phyloP scores from a whole-genome alignment of 1,140 invertebrate species.

The Samia ricini region DNA sequence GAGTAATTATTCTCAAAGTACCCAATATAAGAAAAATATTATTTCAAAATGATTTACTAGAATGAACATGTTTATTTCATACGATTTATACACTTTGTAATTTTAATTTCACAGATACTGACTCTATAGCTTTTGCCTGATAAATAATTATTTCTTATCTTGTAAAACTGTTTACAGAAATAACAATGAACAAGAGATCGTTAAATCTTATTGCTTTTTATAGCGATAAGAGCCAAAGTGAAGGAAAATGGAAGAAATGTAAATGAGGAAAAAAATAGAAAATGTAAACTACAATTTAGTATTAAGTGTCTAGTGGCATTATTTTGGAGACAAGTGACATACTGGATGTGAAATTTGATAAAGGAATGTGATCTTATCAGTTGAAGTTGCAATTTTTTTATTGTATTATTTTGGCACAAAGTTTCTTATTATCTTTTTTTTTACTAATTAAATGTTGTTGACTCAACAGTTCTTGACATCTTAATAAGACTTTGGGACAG shows the following conservation, averaged over 20 bases:
- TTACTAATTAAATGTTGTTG: too few species aligned
- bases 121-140: constrained; percentile 25
- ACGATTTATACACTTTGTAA: background rate
- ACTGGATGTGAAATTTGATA: too few species aligned
- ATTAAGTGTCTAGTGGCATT: background rate
- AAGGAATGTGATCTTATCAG: too few species aligned
- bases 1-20: constrained; percentile 22
- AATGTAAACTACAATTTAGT: background rate
- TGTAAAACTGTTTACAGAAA: constrained; percentile 20
- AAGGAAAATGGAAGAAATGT: background rate
- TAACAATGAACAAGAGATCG: constrained; percentile 51
- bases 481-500: too few species aligned
- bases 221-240: background rate
- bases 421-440: too few species aligned
- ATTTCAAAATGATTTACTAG: constrained; percentile 18
- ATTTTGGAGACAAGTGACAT: too few species aligned
- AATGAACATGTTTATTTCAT: constrained; percentile 8
- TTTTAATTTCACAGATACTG: constrained; percentile 42
- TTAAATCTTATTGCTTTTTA: constrained; percentile 31
- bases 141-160: constrained; percentile 30
- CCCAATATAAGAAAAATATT: constrained; percentile 25
- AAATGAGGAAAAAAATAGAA: background rate
- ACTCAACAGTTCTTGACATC: too few species aligned
- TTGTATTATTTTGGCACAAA: too few species aligned
- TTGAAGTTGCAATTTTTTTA: too few species aligned